These are phyloP conservation scores for Popillia japonica DNA, from an alignment of 1,140 invertebrate genomes.

Conservation along the genomic window DNA sequence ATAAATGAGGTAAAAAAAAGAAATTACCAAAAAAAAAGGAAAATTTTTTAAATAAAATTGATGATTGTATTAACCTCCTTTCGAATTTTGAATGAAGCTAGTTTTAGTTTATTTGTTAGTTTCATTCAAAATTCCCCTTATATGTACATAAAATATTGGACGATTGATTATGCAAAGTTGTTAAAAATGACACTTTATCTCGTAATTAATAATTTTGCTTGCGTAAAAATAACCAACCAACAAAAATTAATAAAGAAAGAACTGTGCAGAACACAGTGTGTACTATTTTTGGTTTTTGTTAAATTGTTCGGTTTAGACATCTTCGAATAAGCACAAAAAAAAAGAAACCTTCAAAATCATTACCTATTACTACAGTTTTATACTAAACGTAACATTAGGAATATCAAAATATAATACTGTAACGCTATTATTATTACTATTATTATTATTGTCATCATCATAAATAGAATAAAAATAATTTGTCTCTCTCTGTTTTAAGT, in stretches of 20 bases:
- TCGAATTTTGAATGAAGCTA: slow-evolving; percentile 22
- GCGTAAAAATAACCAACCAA: too few relatives aligned
- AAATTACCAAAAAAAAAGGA: background rate
- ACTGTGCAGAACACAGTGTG: background rate
- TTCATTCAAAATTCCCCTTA: too few relatives aligned
- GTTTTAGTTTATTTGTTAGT: too few relatives aligned
- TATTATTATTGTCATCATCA: slow-evolving; percentile 6
- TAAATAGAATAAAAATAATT: slow-evolving; percentile 3
- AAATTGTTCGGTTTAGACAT: too few relatives aligned
- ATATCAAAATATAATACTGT: slow-evolving; percentile 23
- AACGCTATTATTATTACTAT: slow-evolving; percentile 15
- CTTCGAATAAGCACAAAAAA: slow-evolving; percentile 41
- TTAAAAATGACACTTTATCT: too few relatives aligned
- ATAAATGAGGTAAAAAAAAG: slow-evolving; percentile 17
- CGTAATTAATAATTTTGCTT: too few relatives aligned
- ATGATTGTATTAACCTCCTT: too few relatives aligned
- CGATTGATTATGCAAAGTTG: too few relatives aligned
- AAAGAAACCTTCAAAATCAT: background rate
- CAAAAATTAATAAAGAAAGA: too few relatives aligned
- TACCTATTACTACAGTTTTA: slow-evolving; percentile 40
- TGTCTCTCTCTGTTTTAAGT: slow-evolving; percentile 36
- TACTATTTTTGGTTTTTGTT: slow-evolving; percentile 26
- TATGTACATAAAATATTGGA: too few relatives aligned
- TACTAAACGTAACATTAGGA: slow-evolving; percentile 37
- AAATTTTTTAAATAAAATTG: background rate